Conservation (phyloP, 2,113 vertebrate species). For the Eurypyga helias region DNA sequence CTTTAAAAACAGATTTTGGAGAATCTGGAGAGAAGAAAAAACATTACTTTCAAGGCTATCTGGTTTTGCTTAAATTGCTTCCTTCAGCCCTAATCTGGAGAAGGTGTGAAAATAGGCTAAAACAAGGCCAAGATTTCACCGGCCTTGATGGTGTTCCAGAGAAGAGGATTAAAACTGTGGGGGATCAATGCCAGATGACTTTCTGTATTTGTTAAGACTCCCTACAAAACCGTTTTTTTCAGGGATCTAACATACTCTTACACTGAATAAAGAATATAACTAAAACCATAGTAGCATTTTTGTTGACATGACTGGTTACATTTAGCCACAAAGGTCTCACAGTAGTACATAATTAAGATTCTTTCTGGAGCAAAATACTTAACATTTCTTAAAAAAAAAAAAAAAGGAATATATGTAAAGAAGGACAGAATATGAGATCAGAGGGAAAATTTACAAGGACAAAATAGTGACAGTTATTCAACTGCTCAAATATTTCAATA, state of each 20-base stretch:
- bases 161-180: neutral
- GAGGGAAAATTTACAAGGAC: neutral
- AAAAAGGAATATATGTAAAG: neutral
- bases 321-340: neutral
- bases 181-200: neutral
- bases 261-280: no score
- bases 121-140: neutral
- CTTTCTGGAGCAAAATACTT: neutral
- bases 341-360: accelerated
- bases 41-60: neutral
- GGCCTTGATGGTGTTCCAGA: neutral
- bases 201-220: neutral
- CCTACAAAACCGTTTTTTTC: neutral
- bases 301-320: accelerated
- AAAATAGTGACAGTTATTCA: neutral
- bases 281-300: neutral
- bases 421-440: neutral
- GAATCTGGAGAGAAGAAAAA: neutral
- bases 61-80: neutral
- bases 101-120: neutral
- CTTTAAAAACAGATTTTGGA: neutral
- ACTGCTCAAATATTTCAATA: neutral
- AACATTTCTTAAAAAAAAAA: neutral
- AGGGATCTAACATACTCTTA: neutral
- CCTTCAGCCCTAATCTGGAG: neutral